Base-by-base conservation (phyloP, 2,888 invertebrate species). In the Plutella xylostella region DNA sequence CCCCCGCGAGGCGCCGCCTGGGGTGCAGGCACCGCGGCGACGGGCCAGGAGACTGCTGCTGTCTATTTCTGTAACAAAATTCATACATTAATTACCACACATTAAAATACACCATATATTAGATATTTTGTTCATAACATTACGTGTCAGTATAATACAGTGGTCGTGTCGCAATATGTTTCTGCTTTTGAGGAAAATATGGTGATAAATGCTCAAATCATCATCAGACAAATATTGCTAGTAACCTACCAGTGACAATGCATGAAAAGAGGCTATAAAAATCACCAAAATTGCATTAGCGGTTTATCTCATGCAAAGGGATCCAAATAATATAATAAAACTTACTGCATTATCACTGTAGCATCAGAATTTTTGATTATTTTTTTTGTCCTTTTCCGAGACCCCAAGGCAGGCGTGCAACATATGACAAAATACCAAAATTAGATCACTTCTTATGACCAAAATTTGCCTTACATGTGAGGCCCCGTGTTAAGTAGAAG, bases 341-440 rank as follows among this genome's bases (percentile, higher is more conserved):
- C 83, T 79, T 69, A 84, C 83, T 57, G 68, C 84, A 84, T 83
- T 80, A 80, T 82, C 76, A 74, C 73, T 73, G 64, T 63, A 69
- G 67, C 77, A 75, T 77, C 69, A 63, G 67, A 80, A 74, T 71
- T 70, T 69, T 63, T 68, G 71, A 77, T 73, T 71, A 72, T 74
- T 72, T 82, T 72, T 74, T 83, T 82, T 82, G 77, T 77, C 76
- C 72, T 73, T 70, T 71, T 72, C 66, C 30, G 61, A 74, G 72
- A 73, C 73, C 75, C 71, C 75, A 79, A 75, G 74, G 68, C 78
- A 80, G 82, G 82, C 84, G 82, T 83, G 83, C 79, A 76, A 78
- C 77, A 71, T 78, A 70, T 71, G 75, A 76, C 68, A 72, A 79
- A 78, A 80, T 79, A 72, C 68, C 68, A 68, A 65, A 68, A 61